These are phyloP conservation scores for Tenodera sinensis DNA, from an alignment of 2,888 invertebrate species.

Conservation along the genomic window DNA sequence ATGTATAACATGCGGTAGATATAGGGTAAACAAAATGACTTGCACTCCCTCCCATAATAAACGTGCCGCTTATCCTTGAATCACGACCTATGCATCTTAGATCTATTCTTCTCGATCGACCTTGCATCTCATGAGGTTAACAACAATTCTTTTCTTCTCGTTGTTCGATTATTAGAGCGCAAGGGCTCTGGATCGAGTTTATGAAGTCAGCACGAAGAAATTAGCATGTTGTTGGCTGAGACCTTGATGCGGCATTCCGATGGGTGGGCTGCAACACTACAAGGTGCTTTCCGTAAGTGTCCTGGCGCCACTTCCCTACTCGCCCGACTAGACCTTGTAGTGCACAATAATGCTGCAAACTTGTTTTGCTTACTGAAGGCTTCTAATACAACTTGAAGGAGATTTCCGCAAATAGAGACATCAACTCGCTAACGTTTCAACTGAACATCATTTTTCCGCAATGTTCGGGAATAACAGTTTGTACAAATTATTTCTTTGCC, in stretches of 20 bases:
- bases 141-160: background rate
- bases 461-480: too few relatives aligned
- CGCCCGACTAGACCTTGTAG: background rate
- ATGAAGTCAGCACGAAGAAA: background rate
- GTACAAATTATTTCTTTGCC: too few relatives aligned
- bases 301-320: background rate
- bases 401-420: too few relatives aligned
- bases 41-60: background rate
- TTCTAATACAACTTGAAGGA: background rate
- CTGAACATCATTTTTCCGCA: too few relatives aligned
- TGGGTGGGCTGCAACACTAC: background rate
- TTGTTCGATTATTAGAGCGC: background rate
- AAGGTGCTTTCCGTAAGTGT: background rate
- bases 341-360: background rate
- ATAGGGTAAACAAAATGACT: background rate
- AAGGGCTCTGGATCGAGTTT: background rate
- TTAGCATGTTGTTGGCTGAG: background rate
- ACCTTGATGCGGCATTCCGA: background rate
- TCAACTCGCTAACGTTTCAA: too few relatives aligned
- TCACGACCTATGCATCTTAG: background rate
- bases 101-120: background rate
- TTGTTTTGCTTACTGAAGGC: background rate
- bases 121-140: background rate
- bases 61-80: background rate
- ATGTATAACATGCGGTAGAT: background rate